These are phyloP conservation scores for Betta splendens DNA, from an alignment of 2,797 vertebrate species.

Conservation along the genomic window DNA sequence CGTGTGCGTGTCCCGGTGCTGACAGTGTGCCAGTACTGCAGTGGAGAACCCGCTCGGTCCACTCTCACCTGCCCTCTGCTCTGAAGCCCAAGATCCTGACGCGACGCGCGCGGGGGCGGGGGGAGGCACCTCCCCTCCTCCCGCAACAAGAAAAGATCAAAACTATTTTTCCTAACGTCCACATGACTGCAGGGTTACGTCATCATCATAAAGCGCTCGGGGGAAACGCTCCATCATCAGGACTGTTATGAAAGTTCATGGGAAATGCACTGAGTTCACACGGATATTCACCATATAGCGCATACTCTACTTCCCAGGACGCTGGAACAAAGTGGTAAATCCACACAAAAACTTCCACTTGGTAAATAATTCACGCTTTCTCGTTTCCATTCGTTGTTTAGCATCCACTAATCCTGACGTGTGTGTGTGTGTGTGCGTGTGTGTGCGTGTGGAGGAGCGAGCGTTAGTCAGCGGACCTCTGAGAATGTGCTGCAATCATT, in stretches of 20 bases:
- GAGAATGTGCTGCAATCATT: not conserved
- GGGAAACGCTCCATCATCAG: constrained; percentile 1
- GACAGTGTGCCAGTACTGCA: constrained; percentile 70
- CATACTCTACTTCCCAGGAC: not conserved
- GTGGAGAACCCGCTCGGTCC: constrained; percentile 46
- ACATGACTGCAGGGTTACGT: constrained; percentile 78
- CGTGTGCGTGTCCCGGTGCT: constrained; percentile 9
- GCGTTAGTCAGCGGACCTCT: not conserved
- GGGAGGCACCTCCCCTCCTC: constrained; percentile 8
- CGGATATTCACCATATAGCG: too few species aligned
- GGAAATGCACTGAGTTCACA: not conserved
- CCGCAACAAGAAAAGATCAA: constrained; percentile 42
- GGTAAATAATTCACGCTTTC: not conserved
- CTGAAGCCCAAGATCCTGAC: constrained; percentile 3
- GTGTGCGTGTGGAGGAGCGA: too few species aligned
- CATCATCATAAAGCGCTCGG: constrained; percentile 47
- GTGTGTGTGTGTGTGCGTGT: not conserved
- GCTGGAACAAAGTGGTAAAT: not conserved
- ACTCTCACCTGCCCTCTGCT: constrained; percentile 60
- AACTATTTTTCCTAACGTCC: constrained; percentile 55
- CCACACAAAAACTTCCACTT: not conserved
- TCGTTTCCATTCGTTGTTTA: not conserved
- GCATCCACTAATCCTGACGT: not conserved
- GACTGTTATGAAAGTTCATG: constrained; percentile 14
- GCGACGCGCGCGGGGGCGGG: constrained; percentile 1